Conservation (phyloP, 2,797 vertebrate species). For the Benthosema pterotum region DNA sequence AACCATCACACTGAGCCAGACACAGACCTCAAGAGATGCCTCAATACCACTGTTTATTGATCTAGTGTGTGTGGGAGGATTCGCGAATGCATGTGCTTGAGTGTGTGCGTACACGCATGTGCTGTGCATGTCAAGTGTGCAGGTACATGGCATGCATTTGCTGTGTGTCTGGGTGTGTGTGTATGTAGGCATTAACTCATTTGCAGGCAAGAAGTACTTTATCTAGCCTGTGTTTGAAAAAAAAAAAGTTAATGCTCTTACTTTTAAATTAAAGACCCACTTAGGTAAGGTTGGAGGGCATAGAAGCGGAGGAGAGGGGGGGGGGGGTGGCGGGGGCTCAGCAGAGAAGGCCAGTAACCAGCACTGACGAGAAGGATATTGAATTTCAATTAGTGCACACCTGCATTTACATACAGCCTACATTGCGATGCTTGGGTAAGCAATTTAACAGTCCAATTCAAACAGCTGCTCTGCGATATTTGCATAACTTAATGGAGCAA, state of each 20-base stretch:
- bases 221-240: constrained; percentile 67
- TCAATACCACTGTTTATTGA: constrained; percentile 75
- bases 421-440: constrained; percentile 73
- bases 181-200: constrained; percentile 68
- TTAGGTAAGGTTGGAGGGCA: constrained; percentile 73
- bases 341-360: constrained; percentile 65
- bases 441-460: constrained; percentile 77
- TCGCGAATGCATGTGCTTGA: neutral
- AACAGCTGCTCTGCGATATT: constrained; percentile 75
- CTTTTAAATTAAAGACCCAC: constrained; percentile 81
- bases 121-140: neutral
- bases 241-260: constrained; percentile 76
- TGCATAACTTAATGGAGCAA: constrained; percentile 77
- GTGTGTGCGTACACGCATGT: neutral
- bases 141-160: too few species aligned
- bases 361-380: constrained; percentile 75
- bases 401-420: constrained; percentile 79
- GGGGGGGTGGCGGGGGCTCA: constrained; percentile 26
- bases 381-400: constrained; percentile 79
- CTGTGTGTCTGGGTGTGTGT: neutral
- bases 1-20: constrained; percentile 72
- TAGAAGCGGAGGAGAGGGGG: constrained; percentile 50
- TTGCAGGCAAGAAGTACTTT: constrained; percentile 70
- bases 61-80: constrained; percentile 41
- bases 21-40: constrained; percentile 77